These are phyloP conservation scores for Sebastes itinus DNA, from an alignment of 2,797 vertebrate species.

Conservation along the genomic window DNA sequence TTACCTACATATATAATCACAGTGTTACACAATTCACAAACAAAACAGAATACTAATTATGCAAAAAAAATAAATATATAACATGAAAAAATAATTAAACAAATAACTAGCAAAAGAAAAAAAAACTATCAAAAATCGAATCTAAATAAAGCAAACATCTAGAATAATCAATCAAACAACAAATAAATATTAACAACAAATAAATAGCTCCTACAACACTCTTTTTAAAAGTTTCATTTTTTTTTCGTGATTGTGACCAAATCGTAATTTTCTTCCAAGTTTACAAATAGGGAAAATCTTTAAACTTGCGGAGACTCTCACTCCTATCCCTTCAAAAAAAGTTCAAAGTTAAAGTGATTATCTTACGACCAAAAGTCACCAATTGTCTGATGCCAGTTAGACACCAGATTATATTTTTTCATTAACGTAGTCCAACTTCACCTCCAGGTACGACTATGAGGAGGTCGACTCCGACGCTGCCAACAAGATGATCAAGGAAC, in stretches of 20 bases:
- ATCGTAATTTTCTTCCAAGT: background rate
- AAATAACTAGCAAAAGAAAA: no score
- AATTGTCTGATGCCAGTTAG: background rate
- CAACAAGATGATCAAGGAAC: slow-evolving; percentile 94
- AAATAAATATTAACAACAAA: no score
- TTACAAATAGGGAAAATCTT: background rate
- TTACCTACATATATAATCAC: no score
- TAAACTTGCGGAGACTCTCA: background rate
- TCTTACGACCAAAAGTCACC: background rate
- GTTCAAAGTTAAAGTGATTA: background rate
- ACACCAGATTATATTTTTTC: background rate
- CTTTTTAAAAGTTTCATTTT: background rate
- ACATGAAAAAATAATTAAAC: no score
- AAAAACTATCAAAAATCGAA: no score
- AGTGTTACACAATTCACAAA: no score
- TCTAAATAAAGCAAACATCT: no score
- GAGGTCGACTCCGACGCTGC: slow-evolving; percentile 94
- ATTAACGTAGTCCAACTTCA: background rate
- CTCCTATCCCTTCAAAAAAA: background rate
- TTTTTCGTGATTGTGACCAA: no score
- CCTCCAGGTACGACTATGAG: slow-evolving; percentile 93
- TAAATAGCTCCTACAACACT: no score
- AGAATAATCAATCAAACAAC: no score
- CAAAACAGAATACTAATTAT: no score
- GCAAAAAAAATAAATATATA: no score